A percentile compares a stretch with the other conserved stretches of the same genome.
Evolutionary conservation across 1,140 invertebrate genomes (phyloP).

Genomic region (Archegozetes longisetosus): DNA sequence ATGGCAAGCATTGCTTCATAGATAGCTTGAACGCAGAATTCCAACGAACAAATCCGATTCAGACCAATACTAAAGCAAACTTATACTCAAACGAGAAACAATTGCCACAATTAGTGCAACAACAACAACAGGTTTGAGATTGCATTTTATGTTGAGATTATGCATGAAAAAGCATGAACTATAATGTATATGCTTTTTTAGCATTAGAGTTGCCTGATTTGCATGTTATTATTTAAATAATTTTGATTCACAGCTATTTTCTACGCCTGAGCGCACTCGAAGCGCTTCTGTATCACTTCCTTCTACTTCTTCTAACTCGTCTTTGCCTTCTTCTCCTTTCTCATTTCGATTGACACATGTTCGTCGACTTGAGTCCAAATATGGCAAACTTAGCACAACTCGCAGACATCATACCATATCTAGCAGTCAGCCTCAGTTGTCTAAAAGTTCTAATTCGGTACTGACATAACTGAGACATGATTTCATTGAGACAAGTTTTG

Average conservation of each 20-base stretch:
- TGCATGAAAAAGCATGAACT: too few relatives aligned
- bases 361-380: not conserved
- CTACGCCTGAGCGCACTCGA: not conserved
- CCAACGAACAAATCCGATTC: not conserved
- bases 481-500: too few relatives aligned
- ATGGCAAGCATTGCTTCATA: not conserved
- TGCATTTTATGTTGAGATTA: not conserved
- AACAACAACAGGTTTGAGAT: not conserved
- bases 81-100: not conserved
- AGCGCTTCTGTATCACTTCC: not conserved
- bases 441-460: not conserved
- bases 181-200: too few relatives aligned
- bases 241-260: not conserved
- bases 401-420: constrained; percentile 73
- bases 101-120: not conserved
- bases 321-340: not conserved
- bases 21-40: not conserved
- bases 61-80: not conserved
- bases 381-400: constrained; percentile 41
- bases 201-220: too few relatives aligned
- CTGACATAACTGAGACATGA: not conserved
- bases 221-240: too few relatives aligned
- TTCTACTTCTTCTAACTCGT: not conserved
- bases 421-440: constrained; percentile 35
- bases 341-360: not conserved